These are phyloP conservation scores for Phrynosoma blainvillii DNA, from an alignment of 2,113 vertebrate genomes.

Conservation along the genomic window DNA sequence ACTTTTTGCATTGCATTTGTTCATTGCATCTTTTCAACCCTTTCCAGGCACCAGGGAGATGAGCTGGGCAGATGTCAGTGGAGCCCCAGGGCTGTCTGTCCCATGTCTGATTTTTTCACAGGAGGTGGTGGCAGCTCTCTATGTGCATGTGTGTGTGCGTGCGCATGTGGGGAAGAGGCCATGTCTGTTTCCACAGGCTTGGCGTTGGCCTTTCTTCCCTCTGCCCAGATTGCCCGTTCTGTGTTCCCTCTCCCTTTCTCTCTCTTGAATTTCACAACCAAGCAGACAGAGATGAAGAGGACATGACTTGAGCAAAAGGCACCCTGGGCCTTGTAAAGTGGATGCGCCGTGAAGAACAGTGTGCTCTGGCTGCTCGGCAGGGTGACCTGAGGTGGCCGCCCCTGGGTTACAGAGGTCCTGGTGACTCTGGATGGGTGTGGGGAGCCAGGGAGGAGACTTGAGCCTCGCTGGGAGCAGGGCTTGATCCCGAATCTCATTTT, in stretches of 20 bases:
- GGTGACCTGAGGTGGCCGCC: not conserved
- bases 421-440: constrained; percentile 51
- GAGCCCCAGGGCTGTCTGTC: not conserved
- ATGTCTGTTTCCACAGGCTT: constrained; percentile 24
- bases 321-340: constrained; percentile 53
- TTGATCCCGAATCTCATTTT: constrained; percentile 70
- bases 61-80: not conserved
- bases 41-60: not conserved
- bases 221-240: constrained; percentile 63
- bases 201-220: constrained; percentile 52
- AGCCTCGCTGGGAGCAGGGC: constrained; percentile 22
- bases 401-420: not conserved
- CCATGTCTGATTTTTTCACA: not conserved
- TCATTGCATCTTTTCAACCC: not conserved
- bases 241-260: constrained; percentile 46
- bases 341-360: constrained; percentile 27
- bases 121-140: not conserved
- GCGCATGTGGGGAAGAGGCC: not conserved
- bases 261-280: constrained; percentile 71
- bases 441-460: not conserved
- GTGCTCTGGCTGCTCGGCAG: not conserved
- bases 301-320: constrained; percentile 69
- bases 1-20: not conserved
- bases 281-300: constrained; percentile 65
- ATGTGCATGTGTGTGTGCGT: no score